phyloP scores from a whole-genome alignment of 53 echinoderm and acorn worm genomes.

The Arbacia lixula region DNA sequence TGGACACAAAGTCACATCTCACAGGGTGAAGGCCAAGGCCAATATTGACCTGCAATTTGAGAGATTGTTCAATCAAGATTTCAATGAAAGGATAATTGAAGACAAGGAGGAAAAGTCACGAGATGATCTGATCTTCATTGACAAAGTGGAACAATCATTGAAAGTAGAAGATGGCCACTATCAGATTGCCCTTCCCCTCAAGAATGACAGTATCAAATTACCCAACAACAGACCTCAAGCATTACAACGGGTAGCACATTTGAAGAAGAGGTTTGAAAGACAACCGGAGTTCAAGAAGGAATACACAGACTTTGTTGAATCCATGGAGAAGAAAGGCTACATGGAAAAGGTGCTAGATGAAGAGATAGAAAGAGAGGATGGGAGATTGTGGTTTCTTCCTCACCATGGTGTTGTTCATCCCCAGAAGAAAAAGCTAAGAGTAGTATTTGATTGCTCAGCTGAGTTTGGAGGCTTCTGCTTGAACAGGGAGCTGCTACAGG shows the following conservation, averaged over 20 bases:
- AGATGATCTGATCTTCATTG: conserved; percentile 35
- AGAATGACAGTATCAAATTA: not conserved
- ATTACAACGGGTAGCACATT: not conserved
- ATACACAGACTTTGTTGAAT: conserved; percentile 67
- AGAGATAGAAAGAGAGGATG: conserved; percentile 11
- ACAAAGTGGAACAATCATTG: conserved; percentile 7
- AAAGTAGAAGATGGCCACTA: conserved; percentile 62
- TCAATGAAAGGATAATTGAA: conserved; percentile 55
- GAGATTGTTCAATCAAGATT: conserved; percentile 49
- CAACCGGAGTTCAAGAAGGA: conserved; percentile 47
- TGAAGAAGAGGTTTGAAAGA: conserved; percentile 55
- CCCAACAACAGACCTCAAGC: not conserved
- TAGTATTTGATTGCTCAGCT: too few relatives aligned
- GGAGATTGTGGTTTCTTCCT: conserved; percentile 65
- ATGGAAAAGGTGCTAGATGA: conserved; percentile 51
- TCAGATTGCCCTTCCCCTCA: conserved; percentile 20
- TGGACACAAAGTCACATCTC: not conserved
- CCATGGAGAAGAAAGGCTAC: conserved; percentile 62
- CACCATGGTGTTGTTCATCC: conserved; percentile 55
- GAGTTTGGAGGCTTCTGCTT: too few relatives aligned
- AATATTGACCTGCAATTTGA: not conserved
- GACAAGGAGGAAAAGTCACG: conserved; percentile 53
- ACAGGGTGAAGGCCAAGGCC: conserved; percentile 9
- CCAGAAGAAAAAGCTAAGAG: too few relatives aligned
- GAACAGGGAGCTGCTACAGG: too few relatives aligned